Evolutionary conservation across 2,888 invertebrate species (phyloP), one percentile per base, ranked within the genome.

Genomic region (Cataglyphis albicans): DNA sequence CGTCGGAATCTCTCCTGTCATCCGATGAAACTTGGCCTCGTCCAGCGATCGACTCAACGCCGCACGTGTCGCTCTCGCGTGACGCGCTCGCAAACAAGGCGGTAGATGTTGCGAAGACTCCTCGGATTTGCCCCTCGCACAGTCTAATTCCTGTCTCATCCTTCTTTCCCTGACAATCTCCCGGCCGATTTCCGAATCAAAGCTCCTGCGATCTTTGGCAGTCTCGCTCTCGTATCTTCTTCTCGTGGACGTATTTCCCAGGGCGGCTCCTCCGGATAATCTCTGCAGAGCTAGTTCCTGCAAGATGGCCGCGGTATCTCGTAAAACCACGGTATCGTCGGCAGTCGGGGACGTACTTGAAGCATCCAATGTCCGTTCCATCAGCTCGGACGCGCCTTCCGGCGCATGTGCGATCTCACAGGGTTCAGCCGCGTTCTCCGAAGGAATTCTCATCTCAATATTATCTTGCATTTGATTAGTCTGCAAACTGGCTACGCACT

Each of bases 21-120:
- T 94, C 55, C 92, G 91, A 73, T 94, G 94, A 68, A 94, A 94
- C 82, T 94, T 94, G 0, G 93, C 94, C 76, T 94, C 94, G 78
- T 94, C 94, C 38, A 94, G 76, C 0, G 94, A 94, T 4, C 94
- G 91, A 64, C 94, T 94, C 9, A 94, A 83, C 4, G 94, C 92
- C 0, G 94, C 93, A 3, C 94, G 88, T 0, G 92, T 93, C 0
- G 93, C 90, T 57, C 94, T 90, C 0, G 94, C 94, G 70, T 94
- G 94, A 44, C 94, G 92, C 0, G 97, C 96, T 0, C 97, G 95
- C 68, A 96, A 94, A 84, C 96, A 96, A 0, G 96, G 96, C 3
- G 96, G 96, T 82, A 96, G 91, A 89, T 94, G 93, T 72, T 92
- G 92, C 5, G 90, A 81, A 6, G 91, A 82, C 48, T 94, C 94